Conservation (phyloP, 2,113 vertebrate genomes). For the Xiphophorus maculatus region DNA sequence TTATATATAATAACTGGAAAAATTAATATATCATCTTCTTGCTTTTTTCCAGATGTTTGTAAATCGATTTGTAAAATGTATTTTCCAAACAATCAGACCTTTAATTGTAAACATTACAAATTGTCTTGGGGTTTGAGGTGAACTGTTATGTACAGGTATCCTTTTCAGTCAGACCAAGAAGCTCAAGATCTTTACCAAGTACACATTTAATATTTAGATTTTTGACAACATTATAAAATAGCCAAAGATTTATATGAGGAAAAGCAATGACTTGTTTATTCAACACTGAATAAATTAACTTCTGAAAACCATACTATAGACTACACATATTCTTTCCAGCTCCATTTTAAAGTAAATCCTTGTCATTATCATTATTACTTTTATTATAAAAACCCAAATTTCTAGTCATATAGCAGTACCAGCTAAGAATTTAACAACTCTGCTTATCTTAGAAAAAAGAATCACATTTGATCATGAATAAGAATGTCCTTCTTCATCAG, state of each 20-base stretch:
- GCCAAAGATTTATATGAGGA: no score
- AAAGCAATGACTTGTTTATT: no score
- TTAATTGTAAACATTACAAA: not conserved
- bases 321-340: no score
- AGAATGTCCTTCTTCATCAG: not conserved
- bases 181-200: not conserved
- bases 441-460: not conserved
- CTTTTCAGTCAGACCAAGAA: not conserved
- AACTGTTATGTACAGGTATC: not conserved
- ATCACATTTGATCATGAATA: not conserved
- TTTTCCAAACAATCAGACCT: not conserved
- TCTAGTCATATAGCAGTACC: not conserved
- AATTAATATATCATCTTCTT: constrained; percentile 42
- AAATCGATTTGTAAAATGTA: not conserved
- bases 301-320: no score
- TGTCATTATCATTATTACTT: no score
- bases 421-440: not conserved
- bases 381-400: no score
- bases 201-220: not conserved
- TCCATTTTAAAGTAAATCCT: no score
- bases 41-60: no score
- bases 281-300: no score
- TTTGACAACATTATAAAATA: not conserved
- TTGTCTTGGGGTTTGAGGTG: not conserved
- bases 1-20: constrained; percentile 19